Conservation (phyloP, 2,797 vertebrate species). For the Euphonia xanthogaster region DNA sequence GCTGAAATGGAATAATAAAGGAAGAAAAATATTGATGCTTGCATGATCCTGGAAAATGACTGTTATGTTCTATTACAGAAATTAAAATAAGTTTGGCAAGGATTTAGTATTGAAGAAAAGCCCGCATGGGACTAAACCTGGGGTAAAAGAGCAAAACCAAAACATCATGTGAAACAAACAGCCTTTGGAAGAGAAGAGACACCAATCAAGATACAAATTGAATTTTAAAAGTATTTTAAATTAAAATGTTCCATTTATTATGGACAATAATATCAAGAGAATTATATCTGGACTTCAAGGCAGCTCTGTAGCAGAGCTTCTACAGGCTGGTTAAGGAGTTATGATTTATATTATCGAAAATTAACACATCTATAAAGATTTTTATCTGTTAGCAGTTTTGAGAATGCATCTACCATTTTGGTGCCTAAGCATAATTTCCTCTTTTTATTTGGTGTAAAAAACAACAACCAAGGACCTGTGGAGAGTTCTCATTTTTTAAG, state of each 20-base stretch:
- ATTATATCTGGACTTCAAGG: neutral
- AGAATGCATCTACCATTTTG: neutral
- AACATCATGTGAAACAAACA: neutral
- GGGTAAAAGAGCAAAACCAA: neutral
- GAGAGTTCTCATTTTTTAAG: neutral
- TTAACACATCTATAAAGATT: neutral
- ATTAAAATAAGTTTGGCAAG: neutral
- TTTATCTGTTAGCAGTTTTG: neutral
- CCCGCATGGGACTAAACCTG: neutral
- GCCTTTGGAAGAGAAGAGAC: neutral
- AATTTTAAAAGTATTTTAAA: conserved; percentile 6
- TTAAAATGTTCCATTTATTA: neutral
- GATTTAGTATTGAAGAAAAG: neutral
- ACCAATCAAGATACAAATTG: neutral
- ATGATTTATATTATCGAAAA: neutral
- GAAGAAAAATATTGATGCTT: neutral
- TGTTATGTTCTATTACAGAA: neutral
- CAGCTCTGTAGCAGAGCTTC: neutral
- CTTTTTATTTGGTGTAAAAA: neutral
- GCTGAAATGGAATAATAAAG: neutral
- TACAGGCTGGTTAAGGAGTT: neutral
- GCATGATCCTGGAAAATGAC: neutral
- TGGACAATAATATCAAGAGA: neutral
- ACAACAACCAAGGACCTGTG: neutral
- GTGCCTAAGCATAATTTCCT: neutral